A percentile compares a stretch with the other conserved stretches of the same genome.
phyloP scores from a whole-genome alignment of 2,113 vertebrate species.

The Halichoerus grypus region DNA sequence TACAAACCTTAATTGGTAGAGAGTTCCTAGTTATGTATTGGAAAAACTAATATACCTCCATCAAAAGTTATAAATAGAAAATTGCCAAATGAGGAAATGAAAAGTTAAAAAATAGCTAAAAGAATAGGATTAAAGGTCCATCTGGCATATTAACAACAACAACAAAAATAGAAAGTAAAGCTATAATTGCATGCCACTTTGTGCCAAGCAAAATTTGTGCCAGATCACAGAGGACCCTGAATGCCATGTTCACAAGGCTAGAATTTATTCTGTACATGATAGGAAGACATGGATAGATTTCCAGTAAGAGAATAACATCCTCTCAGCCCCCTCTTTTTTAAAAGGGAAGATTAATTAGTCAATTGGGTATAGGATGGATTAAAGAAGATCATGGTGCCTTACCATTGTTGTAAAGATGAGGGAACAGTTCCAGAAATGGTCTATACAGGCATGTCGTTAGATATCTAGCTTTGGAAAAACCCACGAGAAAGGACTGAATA shows the following conservation, averaged over 20 bases:
- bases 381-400: slow-evolving; percentile 29
- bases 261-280: not conserved
- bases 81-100: slow-evolving; percentile 41
- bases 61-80: slow-evolving; percentile 47
- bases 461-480: slow-evolving; percentile 28
- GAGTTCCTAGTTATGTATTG: not conserved
- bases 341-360: slow-evolving; percentile 41
- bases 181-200: not conserved
- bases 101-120: slow-evolving; percentile 15
- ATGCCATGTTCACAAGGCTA: not conserved
- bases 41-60: not conserved
- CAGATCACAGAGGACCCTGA: not conserved
- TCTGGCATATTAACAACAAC: not conserved
- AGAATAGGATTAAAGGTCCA: not conserved
- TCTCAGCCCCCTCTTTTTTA: not conserved
- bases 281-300: slow-evolving; percentile 16
- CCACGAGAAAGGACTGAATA: slow-evolving; percentile 17
- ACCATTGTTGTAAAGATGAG: not conserved
- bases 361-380: not conserved
- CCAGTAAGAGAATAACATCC: not conserved
- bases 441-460: not conserved
- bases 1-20: slow-evolving; percentile 19
- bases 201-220: not conserved
- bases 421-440: slow-evolving; percentile 36
- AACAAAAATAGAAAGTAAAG: not conserved